A percentile compares a stretch with the other conserved stretches of the same genome.
Conservation (phyloP, 2,888 invertebrate genomes). For the Charanyca ferruginea region DNA sequence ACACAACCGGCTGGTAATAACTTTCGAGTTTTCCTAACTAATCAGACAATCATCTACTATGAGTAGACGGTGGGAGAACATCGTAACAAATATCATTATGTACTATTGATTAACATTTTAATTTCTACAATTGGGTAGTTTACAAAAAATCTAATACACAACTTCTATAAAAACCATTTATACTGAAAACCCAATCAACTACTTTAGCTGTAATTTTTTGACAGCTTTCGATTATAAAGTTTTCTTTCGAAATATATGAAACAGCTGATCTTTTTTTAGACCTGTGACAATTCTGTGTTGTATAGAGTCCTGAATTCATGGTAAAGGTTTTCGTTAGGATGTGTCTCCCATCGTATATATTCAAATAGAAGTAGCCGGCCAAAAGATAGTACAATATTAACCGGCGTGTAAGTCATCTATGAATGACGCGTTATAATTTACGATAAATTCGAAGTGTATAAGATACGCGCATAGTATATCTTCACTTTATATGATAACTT, state of each 20-base stretch:
- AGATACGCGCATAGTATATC: slow-evolving; percentile 21
- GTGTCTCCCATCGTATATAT: background rate
- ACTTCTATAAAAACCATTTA: no score
- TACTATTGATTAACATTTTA: no score
- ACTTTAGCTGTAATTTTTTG: no score
- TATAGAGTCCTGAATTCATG: no score
- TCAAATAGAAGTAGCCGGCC: slow-evolving; percentile 46
- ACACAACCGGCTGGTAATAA: slow-evolving; percentile 24
- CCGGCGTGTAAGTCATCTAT: slow-evolving; percentile 22
- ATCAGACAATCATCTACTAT: slow-evolving; percentile 27
- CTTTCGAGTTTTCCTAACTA: slow-evolving; percentile 15
- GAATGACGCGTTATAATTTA: slow-evolving; percentile 21
- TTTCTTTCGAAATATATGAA: no score
- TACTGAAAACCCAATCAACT: no score
- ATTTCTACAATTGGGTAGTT: no score
- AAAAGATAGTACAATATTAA: slow-evolving; percentile 34
- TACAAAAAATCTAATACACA: no score
- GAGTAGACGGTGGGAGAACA: background rate
- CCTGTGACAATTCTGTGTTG: no score
- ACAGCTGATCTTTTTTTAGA: background rate
- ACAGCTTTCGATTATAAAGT: no score
- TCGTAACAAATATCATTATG: slow-evolving; percentile 1
- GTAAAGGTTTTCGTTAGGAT: background rate
- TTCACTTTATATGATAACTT: slow-evolving; percentile 25
- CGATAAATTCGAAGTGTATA: slow-evolving; percentile 31